These are phyloP conservation scores for Helleia helle DNA, from an alignment of 2,888 invertebrate genomes.

Conservation along the genomic window DNA sequence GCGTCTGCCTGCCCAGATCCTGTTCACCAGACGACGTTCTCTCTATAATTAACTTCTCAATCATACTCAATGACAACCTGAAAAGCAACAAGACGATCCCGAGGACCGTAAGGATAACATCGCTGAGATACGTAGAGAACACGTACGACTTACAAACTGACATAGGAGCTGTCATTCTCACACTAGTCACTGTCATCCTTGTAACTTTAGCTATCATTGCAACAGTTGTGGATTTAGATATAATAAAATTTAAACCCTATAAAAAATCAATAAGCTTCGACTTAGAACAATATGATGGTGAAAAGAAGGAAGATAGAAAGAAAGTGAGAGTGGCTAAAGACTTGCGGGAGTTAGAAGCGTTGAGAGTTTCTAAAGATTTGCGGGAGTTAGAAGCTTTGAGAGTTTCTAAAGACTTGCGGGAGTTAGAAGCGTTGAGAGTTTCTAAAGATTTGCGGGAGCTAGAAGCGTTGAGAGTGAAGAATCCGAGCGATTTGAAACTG, in stretches of 20 bases:
- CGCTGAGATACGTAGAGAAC: constrained; percentile 37
- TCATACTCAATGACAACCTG: constrained; percentile 55
- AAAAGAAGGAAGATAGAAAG: constrained; percentile 23
- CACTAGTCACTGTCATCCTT: constrained; percentile 38
- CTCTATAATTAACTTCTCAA: constrained; percentile 60
- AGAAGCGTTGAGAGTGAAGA: constrained; percentile 40
- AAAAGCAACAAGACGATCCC: constrained; percentile 47
- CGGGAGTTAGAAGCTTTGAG: no score
- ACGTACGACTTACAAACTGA: constrained; percentile 40
- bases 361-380: no score
- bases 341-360: constrained; percentile 22
- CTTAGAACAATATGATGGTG: constrained; percentile 41
- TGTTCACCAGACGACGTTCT: constrained; percentile 55
- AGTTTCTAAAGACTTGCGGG: constrained; percentile 26
- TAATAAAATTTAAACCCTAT: constrained; percentile 36
- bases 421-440: no score
- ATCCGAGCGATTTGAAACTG: constrained; percentile 27
- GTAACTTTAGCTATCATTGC: constrained; percentile 45
- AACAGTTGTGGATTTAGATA: constrained; percentile 55
- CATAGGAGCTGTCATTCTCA: constrained; percentile 37
- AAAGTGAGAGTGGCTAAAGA: constrained; percentile 25
- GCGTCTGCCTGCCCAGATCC: constrained; percentile 62
- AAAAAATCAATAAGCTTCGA: constrained; percentile 48
- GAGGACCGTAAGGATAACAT: constrained; percentile 38
- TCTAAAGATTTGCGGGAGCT: no score